These are phyloP conservation scores for Euthynnus affinis DNA, from an alignment of 2,797 vertebrate species.

Conservation along the genomic window DNA sequence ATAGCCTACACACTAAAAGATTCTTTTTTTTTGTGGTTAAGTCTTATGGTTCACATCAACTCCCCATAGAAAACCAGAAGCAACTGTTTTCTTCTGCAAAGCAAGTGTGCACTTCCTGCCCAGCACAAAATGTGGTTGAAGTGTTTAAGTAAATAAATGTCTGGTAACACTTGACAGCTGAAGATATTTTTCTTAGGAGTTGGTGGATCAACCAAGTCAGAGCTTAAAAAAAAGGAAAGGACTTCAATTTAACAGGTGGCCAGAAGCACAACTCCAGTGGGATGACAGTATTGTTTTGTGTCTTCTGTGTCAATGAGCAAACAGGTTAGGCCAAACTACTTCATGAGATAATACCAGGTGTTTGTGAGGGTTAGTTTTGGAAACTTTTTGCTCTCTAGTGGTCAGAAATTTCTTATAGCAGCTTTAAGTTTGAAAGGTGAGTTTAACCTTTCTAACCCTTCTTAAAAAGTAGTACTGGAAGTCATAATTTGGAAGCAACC, in stretches of 20 bases:
- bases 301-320: background rate
- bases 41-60: too few species aligned
- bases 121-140: too few species aligned
- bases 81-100: too few species aligned
- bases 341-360: background rate
- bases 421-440: too few species aligned
- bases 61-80: too few species aligned
- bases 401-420: too few species aligned
- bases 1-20: too few species aligned
- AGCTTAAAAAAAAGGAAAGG: background rate
- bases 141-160: too few species aligned
- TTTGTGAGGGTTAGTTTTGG: background rate
- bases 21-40: background rate
- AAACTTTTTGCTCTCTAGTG: background rate
- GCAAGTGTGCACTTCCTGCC: too few species aligned
- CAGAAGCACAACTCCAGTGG: background rate
- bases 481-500: background rate
- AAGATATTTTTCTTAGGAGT: too few species aligned
- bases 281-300: background rate
- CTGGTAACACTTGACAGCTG: too few species aligned
- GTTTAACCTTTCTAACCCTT: too few species aligned
- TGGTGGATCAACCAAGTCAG: background rate
- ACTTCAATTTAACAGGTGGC: background rate
- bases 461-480: background rate
- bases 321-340: background rate